Percentiles rank a stretch among this genome's conserved stretches.
phyloP scores from a whole-genome alignment of 1,140 invertebrate species.

The Telenomus remus region DNA sequence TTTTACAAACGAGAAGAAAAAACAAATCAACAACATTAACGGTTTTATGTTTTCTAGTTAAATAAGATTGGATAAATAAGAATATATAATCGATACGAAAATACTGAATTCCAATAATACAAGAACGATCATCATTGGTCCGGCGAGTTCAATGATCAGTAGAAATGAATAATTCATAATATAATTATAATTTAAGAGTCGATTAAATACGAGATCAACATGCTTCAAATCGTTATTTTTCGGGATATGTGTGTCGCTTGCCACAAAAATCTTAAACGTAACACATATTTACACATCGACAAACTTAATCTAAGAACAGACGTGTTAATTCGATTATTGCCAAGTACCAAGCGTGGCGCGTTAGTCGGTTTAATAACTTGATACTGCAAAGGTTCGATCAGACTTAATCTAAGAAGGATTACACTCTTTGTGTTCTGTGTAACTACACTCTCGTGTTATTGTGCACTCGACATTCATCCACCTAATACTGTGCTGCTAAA shows the following conservation, averaged over 20 bases:
- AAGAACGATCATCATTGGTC: too few relatives aligned
- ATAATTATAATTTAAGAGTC: not conserved
- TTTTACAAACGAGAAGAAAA: too few relatives aligned
- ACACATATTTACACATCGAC: not conserved
- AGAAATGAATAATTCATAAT: not conserved
- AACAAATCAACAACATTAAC: too few relatives aligned
- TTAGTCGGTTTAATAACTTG: not conserved
- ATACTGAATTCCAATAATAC: not conserved
- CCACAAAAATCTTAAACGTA: not conserved
- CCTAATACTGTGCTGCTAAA: constrained; percentile 22
- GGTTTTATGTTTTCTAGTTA: too few relatives aligned
- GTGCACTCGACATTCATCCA: not conserved
- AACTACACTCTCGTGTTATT: constrained; percentile 1
- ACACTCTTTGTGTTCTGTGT: not conserved
- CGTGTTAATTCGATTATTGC: not conserved
- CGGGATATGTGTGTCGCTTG: not conserved
- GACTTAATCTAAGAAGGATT: constrained; percentile 7
- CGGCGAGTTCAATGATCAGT: not conserved
- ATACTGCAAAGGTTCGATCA: not conserved
- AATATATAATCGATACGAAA: not conserved
- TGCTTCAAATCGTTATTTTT: not conserved
- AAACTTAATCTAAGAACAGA: not conserved
- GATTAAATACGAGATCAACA: not conserved
- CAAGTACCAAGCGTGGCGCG: not conserved
- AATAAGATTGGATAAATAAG: too few relatives aligned